Percentiles rank a stretch among this genome's conserved stretches.
phyloP scores from a whole-genome alignment of 2,797 vertebrate species.

The Macrochelys suwanniensis region DNA sequence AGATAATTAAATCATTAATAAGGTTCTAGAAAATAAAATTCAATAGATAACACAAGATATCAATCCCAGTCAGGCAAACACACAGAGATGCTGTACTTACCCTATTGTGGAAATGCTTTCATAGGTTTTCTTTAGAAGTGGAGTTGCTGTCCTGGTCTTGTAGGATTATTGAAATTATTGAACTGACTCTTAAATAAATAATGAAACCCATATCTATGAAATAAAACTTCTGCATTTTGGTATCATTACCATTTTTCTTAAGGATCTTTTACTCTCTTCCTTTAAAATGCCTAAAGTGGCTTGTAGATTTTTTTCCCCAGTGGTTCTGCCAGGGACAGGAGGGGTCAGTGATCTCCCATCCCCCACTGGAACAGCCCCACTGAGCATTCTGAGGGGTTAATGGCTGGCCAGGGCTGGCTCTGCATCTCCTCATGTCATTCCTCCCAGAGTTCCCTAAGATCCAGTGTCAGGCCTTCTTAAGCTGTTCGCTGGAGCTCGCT shows the following conservation, averaged over 20 bases:
- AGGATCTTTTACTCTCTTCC: background rate
- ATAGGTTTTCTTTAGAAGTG: constrained; percentile 52
- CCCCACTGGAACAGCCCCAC: background rate
- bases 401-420: background rate
- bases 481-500: background rate
- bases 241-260: background rate
- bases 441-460: background rate
- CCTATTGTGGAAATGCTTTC: background rate
- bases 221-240: background rate
- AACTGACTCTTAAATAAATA: constrained; percentile 53
- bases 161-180: constrained; percentile 27
- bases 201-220: constrained; percentile 3
- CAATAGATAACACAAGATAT: background rate
- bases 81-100: background rate
- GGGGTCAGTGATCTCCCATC: background rate
- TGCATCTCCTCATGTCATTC: background rate
- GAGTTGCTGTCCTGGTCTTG: background rate
- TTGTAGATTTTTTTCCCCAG: background rate
- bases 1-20: constrained; percentile 64
- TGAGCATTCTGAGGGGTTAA: background rate
- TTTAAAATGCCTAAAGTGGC: background rate
- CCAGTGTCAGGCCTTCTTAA: background rate
- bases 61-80: background rate
- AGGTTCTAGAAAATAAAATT: constrained; percentile 31
- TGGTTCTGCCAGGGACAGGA: background rate